Conservation (phyloP, 2,888 invertebrate genomes). For the Mesochorus sp. region DNA sequence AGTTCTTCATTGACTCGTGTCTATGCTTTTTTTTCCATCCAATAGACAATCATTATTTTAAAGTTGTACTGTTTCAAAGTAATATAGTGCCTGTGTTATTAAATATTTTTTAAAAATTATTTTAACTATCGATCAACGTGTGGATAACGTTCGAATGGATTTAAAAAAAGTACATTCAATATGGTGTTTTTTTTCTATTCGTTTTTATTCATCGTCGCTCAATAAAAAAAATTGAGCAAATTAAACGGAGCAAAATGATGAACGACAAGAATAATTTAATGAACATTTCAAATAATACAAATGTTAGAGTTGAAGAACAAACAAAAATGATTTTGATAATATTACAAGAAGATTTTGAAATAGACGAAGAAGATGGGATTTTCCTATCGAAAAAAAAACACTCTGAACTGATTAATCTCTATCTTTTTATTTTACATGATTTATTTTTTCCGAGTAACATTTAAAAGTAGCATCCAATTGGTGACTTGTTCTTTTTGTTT, state of each 20-base stretch:
- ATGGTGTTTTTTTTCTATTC: too few relatives aligned
- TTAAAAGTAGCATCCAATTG: slow-evolving; percentile 50
- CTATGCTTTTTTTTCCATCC: slow-evolving; percentile 14
- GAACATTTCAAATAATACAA: too few relatives aligned
- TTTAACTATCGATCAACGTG: too few relatives aligned
- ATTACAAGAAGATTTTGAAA: neutral
- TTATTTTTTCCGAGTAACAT: slow-evolving; percentile 47
- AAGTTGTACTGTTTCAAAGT: too few relatives aligned
- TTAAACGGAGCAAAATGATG: too few relatives aligned
- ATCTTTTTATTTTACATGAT: slow-evolving; percentile 50
- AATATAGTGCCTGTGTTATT: too few relatives aligned
- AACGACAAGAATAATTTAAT: slow-evolving; percentile 37
- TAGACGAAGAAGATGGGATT: neutral
- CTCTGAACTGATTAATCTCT: slow-evolving; percentile 33
- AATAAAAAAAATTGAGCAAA: too few relatives aligned
- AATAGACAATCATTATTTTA: slow-evolving; percentile 2
- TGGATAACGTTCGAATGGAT: too few relatives aligned
- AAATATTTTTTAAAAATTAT: too few relatives aligned
- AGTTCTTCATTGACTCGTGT: slow-evolving; percentile 44
- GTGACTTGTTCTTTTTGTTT: slow-evolving; percentile 13
- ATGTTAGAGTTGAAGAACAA: too few relatives aligned
- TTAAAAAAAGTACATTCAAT: too few relatives aligned
- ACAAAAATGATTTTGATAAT: slow-evolving; percentile 30
- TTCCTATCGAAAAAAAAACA: slow-evolving; percentile 29
- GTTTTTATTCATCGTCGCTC: too few relatives aligned